Evolutionary conservation across 2,888 invertebrate species (phyloP), one percentile per base, ranked within the genome.

Genomic region (Zaprionus bogoriensis): DNA sequence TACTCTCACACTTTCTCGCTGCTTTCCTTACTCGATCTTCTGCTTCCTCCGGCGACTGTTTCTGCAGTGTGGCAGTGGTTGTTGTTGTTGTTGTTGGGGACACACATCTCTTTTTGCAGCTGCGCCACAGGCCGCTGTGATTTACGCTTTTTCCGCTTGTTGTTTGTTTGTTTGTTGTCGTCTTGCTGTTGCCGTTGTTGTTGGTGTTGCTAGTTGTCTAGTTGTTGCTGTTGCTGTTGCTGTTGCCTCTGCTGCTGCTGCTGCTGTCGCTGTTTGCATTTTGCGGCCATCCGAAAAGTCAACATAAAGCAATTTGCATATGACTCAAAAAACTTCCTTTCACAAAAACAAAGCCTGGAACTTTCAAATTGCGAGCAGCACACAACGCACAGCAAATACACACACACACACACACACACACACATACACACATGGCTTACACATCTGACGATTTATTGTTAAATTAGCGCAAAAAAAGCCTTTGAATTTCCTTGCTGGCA

Each of bases 61-160:
- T 23, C 27, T 39, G 19, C 44, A 28, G 27, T 25, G n/a, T 47
- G n/a, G n/a, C n/a, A n/a, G n/a, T n/a, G n/a, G n/a, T n/a, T n/a
- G n/a, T n/a, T n/a, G n/a, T n/a, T n/a, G n/a, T n/a, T n/a, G n/a
- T n/a, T n/a, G n/a, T n/a, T 27, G 45, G 30, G 23, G 22, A 41
- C 41, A 30, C 17, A 39, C n/a, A 27, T 17, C 10, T 20, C 36
- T 48, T 30, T 9, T 53, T 67, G 84, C 77, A 67, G 78, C 77
- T 81, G 78, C 64, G 74, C 48, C 74, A 53, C 72, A 81, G 71
- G 78, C 66, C 60, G 74, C 66, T 61, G 78, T 81, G 85, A 79
- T 79, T 79, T 84, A 84, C 82, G 85, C 81, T 84, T 79, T 84
- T 81, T 84, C 78, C 78, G 85, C 65, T 78, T 80, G 84, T 62